A percentile compares a stretch with the other conserved stretches of the same genome.
These are phyloP conservation scores for Drosophila aldrichi DNA, from an alignment of 2,888 invertebrate genomes.

Conservation along the genomic window DNA sequence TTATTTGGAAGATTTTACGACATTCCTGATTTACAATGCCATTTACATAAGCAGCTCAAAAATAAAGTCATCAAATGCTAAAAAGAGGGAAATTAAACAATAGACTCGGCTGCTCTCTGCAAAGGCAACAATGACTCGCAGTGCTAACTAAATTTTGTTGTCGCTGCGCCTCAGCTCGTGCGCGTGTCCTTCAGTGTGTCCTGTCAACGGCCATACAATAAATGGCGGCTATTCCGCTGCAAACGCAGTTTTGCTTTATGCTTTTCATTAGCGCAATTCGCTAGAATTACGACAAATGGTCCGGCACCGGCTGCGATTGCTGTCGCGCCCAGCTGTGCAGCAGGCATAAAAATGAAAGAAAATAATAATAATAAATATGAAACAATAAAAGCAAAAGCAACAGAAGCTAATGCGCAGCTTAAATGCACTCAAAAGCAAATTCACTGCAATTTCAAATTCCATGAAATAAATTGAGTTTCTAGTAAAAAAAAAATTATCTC, in stretches of 20 bases:
- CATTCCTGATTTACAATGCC: slow-evolving; percentile 68
- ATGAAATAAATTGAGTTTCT: too few species aligned
- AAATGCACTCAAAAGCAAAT: neutral
- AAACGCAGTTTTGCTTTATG: slow-evolving; percentile 51
- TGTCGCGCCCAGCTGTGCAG: slow-evolving; percentile 35
- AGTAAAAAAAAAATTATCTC: too few species aligned
- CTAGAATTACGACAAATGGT: slow-evolving; percentile 59
- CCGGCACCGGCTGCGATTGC: slow-evolving; percentile 20
- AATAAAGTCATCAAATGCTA: slow-evolving; percentile 64
- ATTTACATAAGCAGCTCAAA: slow-evolving; percentile 74
- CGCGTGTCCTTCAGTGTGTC: slow-evolving; percentile 35
- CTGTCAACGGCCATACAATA: slow-evolving; percentile 5
- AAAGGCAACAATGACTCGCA: slow-evolving; percentile 2
- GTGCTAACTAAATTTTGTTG: slow-evolving; percentile 20
- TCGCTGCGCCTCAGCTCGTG: neutral
- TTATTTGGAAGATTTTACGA: slow-evolving; percentile 38
- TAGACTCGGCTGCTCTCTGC: neutral
- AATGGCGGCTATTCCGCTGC: slow-evolving; percentile 32
- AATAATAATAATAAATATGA: slow-evolving; percentile 19
- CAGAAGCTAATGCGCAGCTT: neutral
- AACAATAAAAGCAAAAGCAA: slow-evolving; percentile 15
- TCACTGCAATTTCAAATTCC: neutral
- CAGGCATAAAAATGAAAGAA: slow-evolving; percentile 44
- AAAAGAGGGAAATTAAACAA: slow-evolving; percentile 59
- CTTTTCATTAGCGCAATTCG: slow-evolving; percentile 72